These are phyloP conservation scores for Paracyclopina nana DNA, from an alignment of 1,140 invertebrate genomes.

Conservation along the genomic window DNA sequence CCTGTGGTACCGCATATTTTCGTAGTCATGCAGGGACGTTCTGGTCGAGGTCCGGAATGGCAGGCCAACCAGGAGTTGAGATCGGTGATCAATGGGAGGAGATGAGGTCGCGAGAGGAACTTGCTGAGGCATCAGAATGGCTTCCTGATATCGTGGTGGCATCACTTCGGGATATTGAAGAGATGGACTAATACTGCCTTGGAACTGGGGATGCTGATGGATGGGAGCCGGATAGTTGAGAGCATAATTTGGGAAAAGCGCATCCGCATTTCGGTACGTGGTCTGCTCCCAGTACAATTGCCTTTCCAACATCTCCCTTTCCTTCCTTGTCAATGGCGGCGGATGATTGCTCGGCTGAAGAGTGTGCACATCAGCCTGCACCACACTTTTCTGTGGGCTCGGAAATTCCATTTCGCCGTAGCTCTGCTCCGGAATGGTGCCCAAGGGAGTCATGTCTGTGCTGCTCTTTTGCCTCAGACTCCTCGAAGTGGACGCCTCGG, in stretches of 20 bases:
- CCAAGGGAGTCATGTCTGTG: too few relatives aligned
- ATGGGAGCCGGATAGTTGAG: slow-evolving; percentile 8
- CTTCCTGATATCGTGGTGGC: not conserved
- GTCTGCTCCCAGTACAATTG: too few relatives aligned
- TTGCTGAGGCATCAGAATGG: not conserved
- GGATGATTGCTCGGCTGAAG: not conserved
- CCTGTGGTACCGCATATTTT: not conserved
- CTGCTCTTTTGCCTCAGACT: too few relatives aligned
- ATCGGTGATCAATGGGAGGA: not conserved
- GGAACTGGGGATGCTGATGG: too few relatives aligned
- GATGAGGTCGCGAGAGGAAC: not conserved
- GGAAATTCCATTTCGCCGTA: too few relatives aligned
- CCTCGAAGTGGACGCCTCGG: too few relatives aligned
- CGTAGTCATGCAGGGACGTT: not conserved
- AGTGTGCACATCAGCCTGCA: not conserved
- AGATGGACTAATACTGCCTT: not conserved
- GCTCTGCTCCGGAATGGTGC: too few relatives aligned
- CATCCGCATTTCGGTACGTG: not conserved
- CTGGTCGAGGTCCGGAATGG: not conserved
- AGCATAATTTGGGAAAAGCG: not conserved
- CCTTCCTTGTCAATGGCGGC: too few relatives aligned
- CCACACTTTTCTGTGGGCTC: not conserved
- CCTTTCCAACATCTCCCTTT: too few relatives aligned
- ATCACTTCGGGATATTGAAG: slow-evolving; percentile 2
- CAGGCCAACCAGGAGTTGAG: too few relatives aligned